Evolutionary conservation across 2,888 invertebrate species (phyloP), one percentile per base, ranked within the genome.

Genomic region (Folsomia manolachei): DNA sequence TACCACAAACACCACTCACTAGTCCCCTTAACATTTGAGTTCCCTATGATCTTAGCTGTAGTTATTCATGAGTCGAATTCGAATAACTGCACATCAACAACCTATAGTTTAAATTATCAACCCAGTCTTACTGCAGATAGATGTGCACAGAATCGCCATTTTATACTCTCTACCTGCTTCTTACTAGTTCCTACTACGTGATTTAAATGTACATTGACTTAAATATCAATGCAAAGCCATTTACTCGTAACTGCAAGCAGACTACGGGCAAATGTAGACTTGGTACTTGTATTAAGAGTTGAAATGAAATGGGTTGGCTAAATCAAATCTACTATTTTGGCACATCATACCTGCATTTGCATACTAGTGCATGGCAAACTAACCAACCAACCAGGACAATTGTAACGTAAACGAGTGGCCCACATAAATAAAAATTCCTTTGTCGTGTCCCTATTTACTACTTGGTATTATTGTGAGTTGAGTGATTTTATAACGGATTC

Each of bases 361-460:
- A n/a, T n/a, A n/a, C n/a, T n/a, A n/a, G n/a, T n/a, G n/a, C n/a
- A n/a, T n/a, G n/a, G n/a, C n/a, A n/a, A n/a, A n/a, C n/a, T n/a
- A n/a, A n/a, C n/a, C n/a, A n/a, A n/a, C n/a, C n/a, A n/a, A 56
- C 56, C 21, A 21, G 11, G n/a, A 18, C 56, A 56, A 56, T 56
- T 56, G 56, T 56, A 56, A 56, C 56, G 7, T 56, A 56, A 56
- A 56, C n/a, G 7, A 14, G 56, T 56, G 56, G 56, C 56, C 56
- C 56, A 56, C 56, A 56, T 56, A 56, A n/a, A 56, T n/a, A n/a
- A 7, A 56, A 56, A 56, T 56, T 56, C 56, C 56, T 56, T 21
- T 56, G 19, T 56, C 56, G 56, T 39, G 39, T 56, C 56, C 7
- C 56, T 14, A 4, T 18, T 14, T 56, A 21, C 7, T 56, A 56